Evolutionary conservation across 2,113 vertebrate species (phyloP).

Genomic region (Stictonetta naevosa): DNA sequence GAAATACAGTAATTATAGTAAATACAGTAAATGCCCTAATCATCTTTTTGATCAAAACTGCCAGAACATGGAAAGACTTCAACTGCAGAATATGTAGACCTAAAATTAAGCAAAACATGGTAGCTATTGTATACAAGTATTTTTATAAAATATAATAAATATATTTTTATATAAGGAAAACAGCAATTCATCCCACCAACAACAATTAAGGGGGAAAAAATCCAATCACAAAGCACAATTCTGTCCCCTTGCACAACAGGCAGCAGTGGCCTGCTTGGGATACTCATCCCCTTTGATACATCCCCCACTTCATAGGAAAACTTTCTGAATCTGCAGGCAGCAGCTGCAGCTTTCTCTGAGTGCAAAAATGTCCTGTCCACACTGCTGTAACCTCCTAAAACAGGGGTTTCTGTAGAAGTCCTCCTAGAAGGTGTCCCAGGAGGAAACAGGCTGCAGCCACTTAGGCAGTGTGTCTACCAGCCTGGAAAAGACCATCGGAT

Average conservation of each 20-base stretch:
- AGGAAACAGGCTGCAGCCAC: neutral
- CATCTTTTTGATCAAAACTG: neutral
- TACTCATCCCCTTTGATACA: neutral
- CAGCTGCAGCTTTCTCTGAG: neutral
- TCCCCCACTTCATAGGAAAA: neutral
- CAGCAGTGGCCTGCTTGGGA: neutral
- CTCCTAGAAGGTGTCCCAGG: neutral
- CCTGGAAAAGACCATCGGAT: neutral
- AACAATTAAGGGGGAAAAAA: neutral
- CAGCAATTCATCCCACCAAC: neutral
- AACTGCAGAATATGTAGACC: neutral
- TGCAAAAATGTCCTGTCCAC: rapidly evolving
- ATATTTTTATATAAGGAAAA: neutral
- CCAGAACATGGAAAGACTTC: neutral
- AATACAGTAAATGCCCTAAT: neutral
- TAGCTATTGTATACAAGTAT: neutral
- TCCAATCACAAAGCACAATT: neutral
- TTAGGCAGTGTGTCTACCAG: neutral
- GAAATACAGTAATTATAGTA: neutral
- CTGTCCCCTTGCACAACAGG: neutral
- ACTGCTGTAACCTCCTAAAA: neutral
- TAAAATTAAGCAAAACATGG: neutral
- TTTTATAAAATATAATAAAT: neutral
- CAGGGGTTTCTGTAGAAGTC: neutral
- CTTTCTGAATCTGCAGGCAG: neutral